phyloP scores from a whole-genome alignment of 2,797 vertebrate genomes.

The Danio choprae region DNA sequence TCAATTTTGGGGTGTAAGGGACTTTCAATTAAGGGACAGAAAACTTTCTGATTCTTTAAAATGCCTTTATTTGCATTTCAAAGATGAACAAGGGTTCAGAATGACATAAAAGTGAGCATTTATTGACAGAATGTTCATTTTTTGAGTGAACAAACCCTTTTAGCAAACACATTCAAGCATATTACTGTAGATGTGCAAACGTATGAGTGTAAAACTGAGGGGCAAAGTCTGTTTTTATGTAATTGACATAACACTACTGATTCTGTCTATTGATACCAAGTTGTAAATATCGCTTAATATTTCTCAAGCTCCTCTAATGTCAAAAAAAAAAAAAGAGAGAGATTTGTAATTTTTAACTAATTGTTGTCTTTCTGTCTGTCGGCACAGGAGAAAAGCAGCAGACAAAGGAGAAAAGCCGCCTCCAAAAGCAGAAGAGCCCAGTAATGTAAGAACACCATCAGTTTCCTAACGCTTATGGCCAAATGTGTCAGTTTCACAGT shows the following conservation, averaged over 20 bases:
- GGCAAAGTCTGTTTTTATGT: not conserved
- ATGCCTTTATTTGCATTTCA: no score
- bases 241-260: not conserved
- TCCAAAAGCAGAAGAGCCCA: slow-evolving; percentile 72
- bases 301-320: not conserved
- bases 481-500: not conserved
- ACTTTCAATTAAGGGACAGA: not conserved
- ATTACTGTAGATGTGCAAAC: not conserved
- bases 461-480: slow-evolving; percentile 7
- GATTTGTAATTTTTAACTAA: not conserved
- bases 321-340: no score
- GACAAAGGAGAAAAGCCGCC: slow-evolving; percentile 76
- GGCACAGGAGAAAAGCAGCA: slow-evolving; percentile 80
- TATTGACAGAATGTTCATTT: no score
- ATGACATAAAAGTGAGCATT: no score
- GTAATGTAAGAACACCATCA: slow-evolving; percentile 68
- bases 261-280: not conserved
- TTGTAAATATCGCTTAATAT: not conserved
- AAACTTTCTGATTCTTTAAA: no score
- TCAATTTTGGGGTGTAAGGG: not conserved
- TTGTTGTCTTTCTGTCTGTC: not conserved
- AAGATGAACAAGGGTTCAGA: no score
- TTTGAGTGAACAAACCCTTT: no score
- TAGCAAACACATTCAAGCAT: not conserved
- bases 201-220: not conserved